Conservation (phyloP, 2,888 invertebrate genomes). For the Dendrolimus houi region DNA sequence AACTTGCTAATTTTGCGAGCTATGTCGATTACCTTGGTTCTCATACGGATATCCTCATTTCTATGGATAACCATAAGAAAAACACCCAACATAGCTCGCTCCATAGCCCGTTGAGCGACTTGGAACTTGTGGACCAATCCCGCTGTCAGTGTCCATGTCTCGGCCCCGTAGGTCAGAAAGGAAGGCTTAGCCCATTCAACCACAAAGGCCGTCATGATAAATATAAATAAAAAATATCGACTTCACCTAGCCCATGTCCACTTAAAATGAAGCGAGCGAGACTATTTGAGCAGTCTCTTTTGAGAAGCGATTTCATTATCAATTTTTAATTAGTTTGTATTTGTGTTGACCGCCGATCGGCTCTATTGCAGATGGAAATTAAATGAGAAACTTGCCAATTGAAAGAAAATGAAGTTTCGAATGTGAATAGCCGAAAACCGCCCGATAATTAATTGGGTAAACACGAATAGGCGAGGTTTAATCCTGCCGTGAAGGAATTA, state of each 20-base stretch:
- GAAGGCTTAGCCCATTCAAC: too few species aligned
- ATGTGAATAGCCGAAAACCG: constrained; percentile 36
- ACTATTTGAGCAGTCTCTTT: constrained; percentile 2
- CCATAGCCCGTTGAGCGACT: too few species aligned
- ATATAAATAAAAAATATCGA: not conserved
- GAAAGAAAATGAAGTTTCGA: constrained; percentile 55
- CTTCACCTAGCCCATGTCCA: not conserved
- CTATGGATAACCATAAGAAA: too few species aligned
- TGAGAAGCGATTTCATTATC: constrained; percentile 38
- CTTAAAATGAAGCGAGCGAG: not conserved
- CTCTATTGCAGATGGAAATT: constrained; percentile 38
- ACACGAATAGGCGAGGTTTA: constrained; percentile 26
- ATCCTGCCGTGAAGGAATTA: constrained; percentile 10
- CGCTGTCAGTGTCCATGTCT: too few species aligned
- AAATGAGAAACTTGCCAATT: constrained; percentile 41
- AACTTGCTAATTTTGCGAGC: too few species aligned
- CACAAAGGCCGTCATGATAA: too few species aligned
- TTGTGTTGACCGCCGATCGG: constrained; percentile 44
- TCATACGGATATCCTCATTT: too few species aligned
- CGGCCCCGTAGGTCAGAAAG: too few species aligned
- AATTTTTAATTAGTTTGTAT: constrained; percentile 59
- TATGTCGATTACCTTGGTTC: too few species aligned
- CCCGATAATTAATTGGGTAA: constrained; percentile 49
- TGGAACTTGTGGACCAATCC: too few species aligned
- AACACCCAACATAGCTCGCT: too few species aligned